Base-by-base conservation (phyloP, 2,113 vertebrate species). In the Xenopus laevis region DNA sequence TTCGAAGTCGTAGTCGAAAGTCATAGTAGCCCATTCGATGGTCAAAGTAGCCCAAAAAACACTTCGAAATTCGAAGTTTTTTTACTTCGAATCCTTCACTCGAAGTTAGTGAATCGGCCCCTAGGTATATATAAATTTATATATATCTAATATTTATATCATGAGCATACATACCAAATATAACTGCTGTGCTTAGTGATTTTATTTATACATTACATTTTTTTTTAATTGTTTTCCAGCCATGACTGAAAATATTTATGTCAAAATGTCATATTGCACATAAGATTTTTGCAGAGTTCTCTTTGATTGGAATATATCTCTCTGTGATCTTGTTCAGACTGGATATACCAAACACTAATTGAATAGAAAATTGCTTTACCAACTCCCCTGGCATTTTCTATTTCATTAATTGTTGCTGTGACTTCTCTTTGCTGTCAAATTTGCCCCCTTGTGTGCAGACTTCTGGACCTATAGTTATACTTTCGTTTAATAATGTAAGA, bases 261-360 rank as follows among this genome's bases (percentile, higher is more conserved):
- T 60, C 4, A 4, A 60, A 23, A 60, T 60, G 18, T 60, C 58
- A 60, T 60, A 23, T 60, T 60, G 20, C 6, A 18, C 58, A 21
- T 60, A 60, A 13, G 20, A 23, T 23, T 23, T 60, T 60, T 23
- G 58, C 23, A 27, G 23, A 27, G 23, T 23, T 23, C 11, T 60
- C 58, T 60, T 60, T 60, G 58, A 60, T 23, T 60, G 27, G 47
- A 55, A 55, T 55, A 55, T 55, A 55, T 55, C 17, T 55, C 53
- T 55, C 53, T 55, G 1, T 55, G 53, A 55, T 55, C 53, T 55
- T 55, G 17, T 16, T 55, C 53, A 55, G 53, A 55, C 53, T 60
- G 10, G 58, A 60, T 23, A 60, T 12, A 9, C 58, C 21, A 23
- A 27, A 60, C 27, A 9, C 21, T 27, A 23, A 60, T 27, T 60